Evolutionary conservation across 2,113 vertebrate species (phyloP).

Genomic region (Nibea coibor): DNA sequence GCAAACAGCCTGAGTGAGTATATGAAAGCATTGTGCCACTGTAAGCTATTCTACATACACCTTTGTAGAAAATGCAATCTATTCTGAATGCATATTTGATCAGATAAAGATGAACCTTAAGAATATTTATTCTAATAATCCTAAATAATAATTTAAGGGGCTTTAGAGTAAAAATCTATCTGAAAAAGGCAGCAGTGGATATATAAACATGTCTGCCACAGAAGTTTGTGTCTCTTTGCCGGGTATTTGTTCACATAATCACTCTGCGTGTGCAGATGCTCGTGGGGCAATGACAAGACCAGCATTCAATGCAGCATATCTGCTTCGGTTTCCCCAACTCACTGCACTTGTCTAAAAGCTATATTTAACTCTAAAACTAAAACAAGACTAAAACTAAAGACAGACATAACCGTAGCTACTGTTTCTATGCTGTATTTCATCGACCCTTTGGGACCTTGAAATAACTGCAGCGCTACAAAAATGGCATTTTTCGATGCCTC

Average conservation of each 20-base stretch:
- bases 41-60: not conserved
- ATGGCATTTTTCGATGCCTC: slow-evolving; percentile 29
- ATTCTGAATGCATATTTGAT: not conserved
- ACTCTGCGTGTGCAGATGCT: slow-evolving; percentile 43
- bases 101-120: not conserved
- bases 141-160: no score
- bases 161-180: not conserved
- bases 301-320: slow-evolving; percentile 23
- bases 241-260: slow-evolving; percentile 30
- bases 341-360: slow-evolving; percentile 33
- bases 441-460: slow-evolving; percentile 17
- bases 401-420: not conserved
- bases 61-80: not conserved
- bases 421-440: not conserved
- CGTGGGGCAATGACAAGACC: slow-evolving; percentile 27
- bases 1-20: not conserved
- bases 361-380: slow-evolving; percentile 54
- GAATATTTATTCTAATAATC: no score
- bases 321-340: slow-evolving; percentile 48
- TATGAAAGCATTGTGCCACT: not conserved
- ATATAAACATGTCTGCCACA: not conserved
- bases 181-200: slow-evolving; percentile 8
- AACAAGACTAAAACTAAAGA: slow-evolving; percentile 42
- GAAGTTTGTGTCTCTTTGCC: slow-evolving; percentile 22
- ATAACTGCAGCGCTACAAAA: slow-evolving; percentile 32